Percentiles rank a stretch among this genome's conserved stretches.
Evolutionary conservation across 1,140 invertebrate species (phyloP).

Genomic region (Chironomus tepperi): DNA sequence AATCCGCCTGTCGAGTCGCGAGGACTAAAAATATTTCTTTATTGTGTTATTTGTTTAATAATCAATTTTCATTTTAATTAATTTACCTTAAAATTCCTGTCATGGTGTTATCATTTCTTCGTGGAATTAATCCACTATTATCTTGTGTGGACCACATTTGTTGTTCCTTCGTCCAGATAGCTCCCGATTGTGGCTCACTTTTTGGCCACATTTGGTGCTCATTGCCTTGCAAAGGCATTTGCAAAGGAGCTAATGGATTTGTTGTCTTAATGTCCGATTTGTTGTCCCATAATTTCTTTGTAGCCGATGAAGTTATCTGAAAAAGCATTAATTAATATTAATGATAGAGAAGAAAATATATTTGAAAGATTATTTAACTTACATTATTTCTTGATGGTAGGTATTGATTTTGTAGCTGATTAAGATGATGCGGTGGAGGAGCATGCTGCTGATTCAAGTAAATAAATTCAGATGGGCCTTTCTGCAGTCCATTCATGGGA

Average conservation of each 20-base stretch:
- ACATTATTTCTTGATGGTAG: not conserved
- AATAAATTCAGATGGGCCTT: not conserved
- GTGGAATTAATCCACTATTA: conserved; percentile 37
- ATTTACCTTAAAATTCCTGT: conserved; percentile 38
- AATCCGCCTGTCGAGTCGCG: conserved; percentile 69
- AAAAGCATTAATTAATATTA: not conserved
- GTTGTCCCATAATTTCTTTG: conserved; percentile 39
- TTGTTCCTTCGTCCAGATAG: conserved; percentile 29
- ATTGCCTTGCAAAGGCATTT: conserved; percentile 33
- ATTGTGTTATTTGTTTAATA: not conserved
- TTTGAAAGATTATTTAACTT: not conserved
- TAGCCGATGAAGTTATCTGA: conserved; percentile 40
- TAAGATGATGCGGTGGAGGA: conserved; percentile 9
- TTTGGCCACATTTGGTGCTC: conserved; percentile 38
- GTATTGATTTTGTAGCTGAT: not conserved
- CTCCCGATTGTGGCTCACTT: not conserved
- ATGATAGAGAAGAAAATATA: not conserved
- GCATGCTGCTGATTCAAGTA: not conserved
- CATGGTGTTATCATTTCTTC: conserved; percentile 35
- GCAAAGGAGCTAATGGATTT: conserved; percentile 37
- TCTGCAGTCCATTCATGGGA: not conserved
- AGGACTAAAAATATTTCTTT: conserved; percentile 40
- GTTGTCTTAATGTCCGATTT: conserved; percentile 35
- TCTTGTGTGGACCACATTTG: conserved; percentile 40
- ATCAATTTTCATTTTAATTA: not conserved